Conservation (phyloP, 2,797 vertebrate genomes). For the Aldrovandia affinis region DNA sequence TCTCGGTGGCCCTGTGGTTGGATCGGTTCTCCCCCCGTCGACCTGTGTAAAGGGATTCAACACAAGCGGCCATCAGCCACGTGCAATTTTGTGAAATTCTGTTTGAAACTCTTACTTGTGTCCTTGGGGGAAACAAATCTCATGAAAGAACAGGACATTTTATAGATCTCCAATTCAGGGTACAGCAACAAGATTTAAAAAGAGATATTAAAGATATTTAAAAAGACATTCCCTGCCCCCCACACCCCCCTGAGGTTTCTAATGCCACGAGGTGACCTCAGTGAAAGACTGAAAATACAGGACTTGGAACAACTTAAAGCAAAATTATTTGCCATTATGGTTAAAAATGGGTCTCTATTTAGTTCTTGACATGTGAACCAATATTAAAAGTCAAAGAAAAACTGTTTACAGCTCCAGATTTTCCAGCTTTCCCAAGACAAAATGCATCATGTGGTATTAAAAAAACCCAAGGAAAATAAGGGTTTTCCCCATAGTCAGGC, state of each 20-base stretch:
- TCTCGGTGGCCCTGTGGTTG: slow-evolving; percentile 36
- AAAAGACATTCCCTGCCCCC: not conserved
- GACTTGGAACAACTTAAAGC: not conserved
- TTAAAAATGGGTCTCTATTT: not conserved
- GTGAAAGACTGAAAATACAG: not conserved
- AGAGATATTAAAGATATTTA: not conserved
- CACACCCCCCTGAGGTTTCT: not conserved
- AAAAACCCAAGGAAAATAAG: not conserved
- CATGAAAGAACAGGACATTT: not conserved
- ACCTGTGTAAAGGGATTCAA: slow-evolving; percentile 39
- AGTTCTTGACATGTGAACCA: slow-evolving; percentile 8
- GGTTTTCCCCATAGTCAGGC: not conserved
- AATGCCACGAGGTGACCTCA: slow-evolving; percentile 4
- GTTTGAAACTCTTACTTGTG: slow-evolving; percentile 15
- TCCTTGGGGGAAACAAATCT: not conserved
- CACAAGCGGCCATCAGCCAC: slow-evolving; percentile 19
- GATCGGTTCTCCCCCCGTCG: slow-evolving; percentile 23
- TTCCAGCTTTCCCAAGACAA: not conserved
- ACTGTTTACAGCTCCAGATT: not conserved
- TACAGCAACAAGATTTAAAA: not conserved
- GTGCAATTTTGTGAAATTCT: slow-evolving; percentile 15
- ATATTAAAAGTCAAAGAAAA: not conserved
- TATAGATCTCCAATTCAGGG: not conserved
- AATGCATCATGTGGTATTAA: not conserved
- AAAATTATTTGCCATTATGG: slow-evolving; percentile 22